Conservation (phyloP, 2,113 vertebrate species). For the Tamias sibiricus region DNA sequence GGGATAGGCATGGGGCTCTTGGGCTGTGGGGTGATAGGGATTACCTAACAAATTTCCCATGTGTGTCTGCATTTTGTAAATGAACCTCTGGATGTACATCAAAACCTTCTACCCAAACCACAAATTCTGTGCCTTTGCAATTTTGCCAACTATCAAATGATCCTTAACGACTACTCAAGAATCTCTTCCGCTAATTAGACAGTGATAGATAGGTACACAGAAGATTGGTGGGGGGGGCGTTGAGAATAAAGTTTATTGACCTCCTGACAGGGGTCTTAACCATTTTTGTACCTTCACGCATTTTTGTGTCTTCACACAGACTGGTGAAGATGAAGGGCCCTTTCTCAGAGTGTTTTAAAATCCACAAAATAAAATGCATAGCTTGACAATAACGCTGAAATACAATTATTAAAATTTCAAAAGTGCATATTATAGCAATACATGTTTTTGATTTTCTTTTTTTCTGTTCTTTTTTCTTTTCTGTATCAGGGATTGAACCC, state of each 20-base stretch:
- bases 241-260: background rate
- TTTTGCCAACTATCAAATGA: slow-evolving; percentile 47
- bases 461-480: background rate
- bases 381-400: slow-evolving; percentile 37
- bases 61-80: slow-evolving; percentile 41
- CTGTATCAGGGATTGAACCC: no score
- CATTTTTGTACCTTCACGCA: background rate
- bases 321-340: background rate
- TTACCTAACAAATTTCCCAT: background rate
- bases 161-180: slow-evolving; percentile 38
- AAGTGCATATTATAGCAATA: background rate
- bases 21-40: background rate
- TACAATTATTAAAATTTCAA: slow-evolving; percentile 58
- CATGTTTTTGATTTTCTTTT: slow-evolving; percentile 18
- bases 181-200: slow-evolving; percentile 22
- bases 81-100: background rate
- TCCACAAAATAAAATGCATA: background rate
- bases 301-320: no score
- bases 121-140: slow-evolving; percentile 47
- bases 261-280: background rate
- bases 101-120: slow-evolving; percentile 50
- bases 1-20: background rate
- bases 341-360: slow-evolving; percentile 2
- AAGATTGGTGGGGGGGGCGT: background rate
- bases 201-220: background rate